These are phyloP conservation scores for Cotesia vestalis DNA, from an alignment of 1,140 invertebrate species.

Conservation along the genomic window DNA sequence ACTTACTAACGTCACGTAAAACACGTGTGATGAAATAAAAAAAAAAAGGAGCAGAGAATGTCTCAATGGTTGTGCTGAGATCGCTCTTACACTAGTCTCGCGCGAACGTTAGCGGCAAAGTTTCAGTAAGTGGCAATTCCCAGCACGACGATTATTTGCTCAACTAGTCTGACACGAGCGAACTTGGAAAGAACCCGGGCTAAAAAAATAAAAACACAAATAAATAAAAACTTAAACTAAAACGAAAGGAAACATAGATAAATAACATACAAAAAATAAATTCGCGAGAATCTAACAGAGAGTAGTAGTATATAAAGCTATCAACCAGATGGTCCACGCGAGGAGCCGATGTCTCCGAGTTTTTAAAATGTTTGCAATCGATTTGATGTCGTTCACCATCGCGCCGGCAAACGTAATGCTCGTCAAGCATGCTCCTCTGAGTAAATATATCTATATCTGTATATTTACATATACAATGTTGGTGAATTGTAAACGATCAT, in stretches of 20 bases:
- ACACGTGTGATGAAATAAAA: no score
- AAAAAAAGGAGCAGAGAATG: not conserved
- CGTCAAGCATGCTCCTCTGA: no score
- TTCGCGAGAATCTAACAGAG: no score
- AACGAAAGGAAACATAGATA: not conserved
- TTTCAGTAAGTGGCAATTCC: constrained; percentile 53
- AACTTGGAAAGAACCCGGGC: constrained; percentile 8
- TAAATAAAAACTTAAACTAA: constrained; percentile 17
- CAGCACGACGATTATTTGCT: constrained; percentile 51
- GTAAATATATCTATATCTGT: no score
- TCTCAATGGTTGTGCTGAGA: not conserved
- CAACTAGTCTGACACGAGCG: constrained; percentile 39
- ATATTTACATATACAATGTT: not conserved
- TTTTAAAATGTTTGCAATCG: constrained; percentile 29
- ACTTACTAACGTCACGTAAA: no score
- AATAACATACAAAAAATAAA: not conserved
- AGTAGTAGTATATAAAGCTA: not conserved
- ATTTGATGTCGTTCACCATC: constrained; percentile 1
- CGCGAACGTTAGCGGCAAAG: constrained; percentile 46
- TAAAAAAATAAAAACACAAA: constrained; percentile 19
- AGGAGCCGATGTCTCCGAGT: not conserved
- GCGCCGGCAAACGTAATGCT: constrained; percentile 4
- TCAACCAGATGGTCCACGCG: constrained; percentile 16
- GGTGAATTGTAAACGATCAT: constrained; percentile 31
- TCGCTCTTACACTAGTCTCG: constrained; percentile 9